Conservation (phyloP, 2,888 invertebrate species). For the Endomychus coccineus region DNA sequence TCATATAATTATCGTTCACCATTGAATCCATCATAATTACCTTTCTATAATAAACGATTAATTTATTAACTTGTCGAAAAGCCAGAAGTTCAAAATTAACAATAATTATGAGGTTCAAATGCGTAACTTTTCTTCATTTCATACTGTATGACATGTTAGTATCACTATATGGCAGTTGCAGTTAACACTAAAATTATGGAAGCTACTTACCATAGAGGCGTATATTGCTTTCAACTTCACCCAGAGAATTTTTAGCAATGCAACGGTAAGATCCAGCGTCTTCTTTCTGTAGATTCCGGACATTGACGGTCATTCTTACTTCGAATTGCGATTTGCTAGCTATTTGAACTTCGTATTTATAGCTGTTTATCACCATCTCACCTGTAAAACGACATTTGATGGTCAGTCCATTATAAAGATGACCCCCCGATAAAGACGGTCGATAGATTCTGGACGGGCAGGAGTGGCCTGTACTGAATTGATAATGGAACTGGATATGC, state of each 20-base stretch:
- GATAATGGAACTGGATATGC: slow-evolving; percentile 33
- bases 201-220: slow-evolving; percentile 69
- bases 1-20: too few species aligned
- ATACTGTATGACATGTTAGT: too few species aligned
- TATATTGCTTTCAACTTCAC: slow-evolving; percentile 82
- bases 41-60: too few species aligned
- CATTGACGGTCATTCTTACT: slow-evolving; percentile 72
- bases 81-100: too few species aligned
- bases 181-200: too few species aligned
- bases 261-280: slow-evolving; percentile 81
- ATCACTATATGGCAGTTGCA: too few species aligned
- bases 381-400: slow-evolving; percentile 46
- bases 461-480: slow-evolving; percentile 36
- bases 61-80: too few species aligned
- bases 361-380: slow-evolving; percentile 77
- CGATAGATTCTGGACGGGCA: slow-evolving; percentile 26
- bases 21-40: too few species aligned
- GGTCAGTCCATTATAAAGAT: slow-evolving; percentile 25
- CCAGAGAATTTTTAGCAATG: slow-evolving; percentile 79
- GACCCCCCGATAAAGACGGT: slow-evolving; percentile 27
- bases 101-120: too few species aligned
- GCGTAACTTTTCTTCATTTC: too few species aligned
- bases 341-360: slow-evolving; percentile 70
- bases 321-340: slow-evolving; percentile 68
- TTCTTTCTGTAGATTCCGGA: slow-evolving; percentile 62